These are phyloP conservation scores for Ommatoiulus sabulosus DNA, from an alignment of 2,888 invertebrate genomes.

Conservation along the genomic window DNA sequence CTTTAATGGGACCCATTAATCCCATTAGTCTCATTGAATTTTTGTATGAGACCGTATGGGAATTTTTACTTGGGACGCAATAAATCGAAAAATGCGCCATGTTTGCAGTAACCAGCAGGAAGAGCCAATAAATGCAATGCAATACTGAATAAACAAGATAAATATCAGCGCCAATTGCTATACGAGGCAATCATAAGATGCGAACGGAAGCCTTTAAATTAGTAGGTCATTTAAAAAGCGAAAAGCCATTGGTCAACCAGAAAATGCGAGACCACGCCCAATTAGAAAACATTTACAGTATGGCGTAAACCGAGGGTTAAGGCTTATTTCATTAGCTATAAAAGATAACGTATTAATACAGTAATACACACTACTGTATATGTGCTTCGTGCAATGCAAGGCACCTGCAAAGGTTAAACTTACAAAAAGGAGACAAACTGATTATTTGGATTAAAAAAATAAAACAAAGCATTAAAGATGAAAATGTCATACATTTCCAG, in stretches of 20 bases:
- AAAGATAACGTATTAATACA: not conserved
- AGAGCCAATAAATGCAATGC: not conserved
- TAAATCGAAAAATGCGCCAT: not conserved
- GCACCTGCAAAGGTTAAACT: too few relatives aligned
- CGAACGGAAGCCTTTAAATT: not conserved
- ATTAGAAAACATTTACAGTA: not conserved
- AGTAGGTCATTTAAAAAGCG: not conserved
- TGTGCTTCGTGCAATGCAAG: not conserved
- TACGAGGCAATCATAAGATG: not conserved
- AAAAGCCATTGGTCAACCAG: not conserved
- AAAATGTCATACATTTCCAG: not conserved
- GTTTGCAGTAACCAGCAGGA: constrained; percentile 12
- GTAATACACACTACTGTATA: not conserved
- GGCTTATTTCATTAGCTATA: too few relatives aligned
- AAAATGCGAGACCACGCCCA: not conserved
- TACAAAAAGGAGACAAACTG: too few relatives aligned
- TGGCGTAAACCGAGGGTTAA: not conserved
- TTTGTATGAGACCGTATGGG: too few relatives aligned
- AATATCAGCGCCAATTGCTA: not conserved
- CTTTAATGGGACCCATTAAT: too few relatives aligned
- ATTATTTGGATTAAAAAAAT: not conserved
- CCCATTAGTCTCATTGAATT: too few relatives aligned
- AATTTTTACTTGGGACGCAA: too few relatives aligned
- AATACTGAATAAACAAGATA: not conserved
- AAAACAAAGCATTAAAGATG: not conserved